Percentiles rank a stretch among this genome's conserved stretches.
Conservation (phyloP, 1,140 invertebrate species). For the Sesamia nonagrioides region DNA sequence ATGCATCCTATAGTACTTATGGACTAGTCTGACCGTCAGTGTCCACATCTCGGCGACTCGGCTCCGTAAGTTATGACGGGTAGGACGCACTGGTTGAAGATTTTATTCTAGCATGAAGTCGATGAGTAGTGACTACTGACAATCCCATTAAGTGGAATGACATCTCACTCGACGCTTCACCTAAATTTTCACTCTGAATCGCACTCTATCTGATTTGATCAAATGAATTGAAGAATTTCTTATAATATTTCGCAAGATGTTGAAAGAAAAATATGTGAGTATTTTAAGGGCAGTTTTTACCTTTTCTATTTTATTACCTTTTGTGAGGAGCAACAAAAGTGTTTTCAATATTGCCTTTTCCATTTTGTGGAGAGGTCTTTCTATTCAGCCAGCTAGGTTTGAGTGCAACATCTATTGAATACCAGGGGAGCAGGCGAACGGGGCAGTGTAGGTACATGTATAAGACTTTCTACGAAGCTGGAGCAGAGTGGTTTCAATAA, state of each 20-base stretch:
- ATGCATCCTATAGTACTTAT: too few species aligned
- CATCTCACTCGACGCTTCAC: too few species aligned
- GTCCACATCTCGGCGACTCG: too few species aligned
- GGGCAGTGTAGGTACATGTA: not conserved
- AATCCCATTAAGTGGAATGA: too few species aligned
- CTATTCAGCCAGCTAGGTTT: constrained; percentile 14
- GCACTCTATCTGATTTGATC: too few species aligned
- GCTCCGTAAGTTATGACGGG: too few species aligned
- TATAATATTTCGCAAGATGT: not conserved
- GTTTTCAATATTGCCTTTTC: constrained; percentile 12
- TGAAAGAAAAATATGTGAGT: constrained; percentile 3
- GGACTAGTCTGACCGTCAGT: too few species aligned
- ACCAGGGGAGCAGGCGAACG: not conserved
- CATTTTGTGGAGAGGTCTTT: constrained; percentile 17
- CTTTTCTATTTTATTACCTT: not conserved
- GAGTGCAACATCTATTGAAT: constrained; percentile 41
- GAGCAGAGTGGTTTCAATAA: not conserved
- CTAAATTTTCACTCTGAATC: too few species aligned
- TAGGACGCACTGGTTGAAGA: too few species aligned
- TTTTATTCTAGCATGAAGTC: too few species aligned
- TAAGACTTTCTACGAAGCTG: not conserved
- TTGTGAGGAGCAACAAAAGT: constrained; percentile 2
- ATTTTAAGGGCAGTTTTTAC: not conserved
- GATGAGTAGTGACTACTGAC: too few species aligned
- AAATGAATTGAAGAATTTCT: not conserved